Conservation (phyloP, 2,888 invertebrate species). For the Crocallis elinguaria region DNA sequence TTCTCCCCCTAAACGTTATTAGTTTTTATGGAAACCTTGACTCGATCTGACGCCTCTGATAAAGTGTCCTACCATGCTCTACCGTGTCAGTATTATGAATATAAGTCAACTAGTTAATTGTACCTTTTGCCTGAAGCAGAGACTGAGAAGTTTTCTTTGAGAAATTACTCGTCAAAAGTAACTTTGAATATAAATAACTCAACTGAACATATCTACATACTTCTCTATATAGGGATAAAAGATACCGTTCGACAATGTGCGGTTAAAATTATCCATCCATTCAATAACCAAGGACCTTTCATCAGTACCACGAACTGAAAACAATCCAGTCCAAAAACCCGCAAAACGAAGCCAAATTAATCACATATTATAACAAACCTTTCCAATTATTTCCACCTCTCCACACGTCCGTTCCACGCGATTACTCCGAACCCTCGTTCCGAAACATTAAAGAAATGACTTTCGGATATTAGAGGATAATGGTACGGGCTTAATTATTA, state of each 20-base stretch:
- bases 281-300: neutral
- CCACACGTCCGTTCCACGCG: constrained; percentile 31
- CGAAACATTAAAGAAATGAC: constrained; percentile 36
- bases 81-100: too few species aligned
- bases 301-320: neutral
- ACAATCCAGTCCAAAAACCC: constrained; percentile 6
- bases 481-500: constrained; percentile 38
- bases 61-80: too few species aligned
- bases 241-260: neutral
- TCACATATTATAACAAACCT: constrained; percentile 28
- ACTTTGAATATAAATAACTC: too few species aligned
- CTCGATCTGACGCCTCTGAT: too few species aligned
- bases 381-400: constrained; percentile 28
- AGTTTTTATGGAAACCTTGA: too few species aligned
- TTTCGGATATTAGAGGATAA: constrained; percentile 36
- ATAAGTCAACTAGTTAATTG: too few species aligned
- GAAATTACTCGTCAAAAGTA: too few species aligned
- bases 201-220: too few species aligned
- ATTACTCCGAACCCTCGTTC: constrained; percentile 29
- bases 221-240: neutral
- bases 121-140: too few species aligned
- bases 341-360: constrained; percentile 22
- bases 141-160: too few species aligned
- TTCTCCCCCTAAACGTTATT: too few species aligned
- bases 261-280: neutral